Conservation (phyloP, 2,888 invertebrate species). For the Taphrorychus bicolor region DNA sequence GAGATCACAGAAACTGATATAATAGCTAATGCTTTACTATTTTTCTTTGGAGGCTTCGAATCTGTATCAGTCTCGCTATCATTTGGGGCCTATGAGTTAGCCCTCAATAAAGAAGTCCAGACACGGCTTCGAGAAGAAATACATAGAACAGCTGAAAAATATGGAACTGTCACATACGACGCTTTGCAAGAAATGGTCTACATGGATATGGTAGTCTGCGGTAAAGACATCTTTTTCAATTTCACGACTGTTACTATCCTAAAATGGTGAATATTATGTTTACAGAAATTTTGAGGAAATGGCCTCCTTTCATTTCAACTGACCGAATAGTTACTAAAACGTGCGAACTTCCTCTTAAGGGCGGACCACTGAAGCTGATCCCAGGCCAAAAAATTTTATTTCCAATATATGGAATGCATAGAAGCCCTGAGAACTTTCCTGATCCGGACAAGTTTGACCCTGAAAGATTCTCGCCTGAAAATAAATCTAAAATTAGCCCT, state of each 20-base stretch:
- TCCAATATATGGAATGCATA: conserved; percentile 56
- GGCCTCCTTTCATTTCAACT: not conserved
- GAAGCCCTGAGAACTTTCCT: conserved; percentile 56
- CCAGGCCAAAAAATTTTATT: conserved; percentile 46
- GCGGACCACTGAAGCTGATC: not conserved
- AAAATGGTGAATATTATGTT: not conserved
- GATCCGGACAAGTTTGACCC: conserved; percentile 16
- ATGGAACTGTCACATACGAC: conserved; percentile 62
- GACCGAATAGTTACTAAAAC: not conserved
- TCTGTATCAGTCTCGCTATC: conserved; percentile 59
- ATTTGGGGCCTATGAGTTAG: conserved; percentile 65
- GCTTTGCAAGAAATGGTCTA: conserved; percentile 65
- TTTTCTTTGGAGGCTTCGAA: conserved; percentile 63
- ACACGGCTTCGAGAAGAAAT: conserved; percentile 62
- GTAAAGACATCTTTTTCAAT: conserved; percentile 50
- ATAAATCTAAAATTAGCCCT: conserved; percentile 8
- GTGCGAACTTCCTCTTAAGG: not conserved
- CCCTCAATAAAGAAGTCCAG: conserved; percentile 66
- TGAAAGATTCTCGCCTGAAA: conserved; percentile 13
- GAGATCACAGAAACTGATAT: conserved; percentile 55
- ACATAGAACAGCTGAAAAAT: conserved; percentile 41
- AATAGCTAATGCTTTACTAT: conserved; percentile 63
- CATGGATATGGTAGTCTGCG: conserved; percentile 68
- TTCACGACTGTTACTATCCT: not conserved
- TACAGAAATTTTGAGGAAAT: conserved; percentile 13